These are phyloP conservation scores for Holotrichia oblita DNA, from an alignment of 1,140 invertebrate genomes.

Conservation along the genomic window DNA sequence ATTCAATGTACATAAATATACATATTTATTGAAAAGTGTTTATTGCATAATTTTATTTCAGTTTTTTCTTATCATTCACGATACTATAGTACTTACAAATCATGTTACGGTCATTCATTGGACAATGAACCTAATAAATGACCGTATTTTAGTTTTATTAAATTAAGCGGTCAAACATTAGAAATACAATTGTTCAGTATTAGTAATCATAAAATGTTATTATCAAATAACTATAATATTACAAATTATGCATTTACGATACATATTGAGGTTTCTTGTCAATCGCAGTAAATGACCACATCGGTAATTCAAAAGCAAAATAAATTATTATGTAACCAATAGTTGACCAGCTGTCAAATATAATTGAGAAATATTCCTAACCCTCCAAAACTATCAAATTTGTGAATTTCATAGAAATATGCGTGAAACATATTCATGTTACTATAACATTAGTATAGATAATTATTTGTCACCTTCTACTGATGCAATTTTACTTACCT, in stretches of 20 bases:
- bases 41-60: background rate
- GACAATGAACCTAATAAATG: conserved; percentile 3
- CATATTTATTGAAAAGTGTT: background rate
- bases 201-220: background rate
- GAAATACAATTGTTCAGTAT: background rate
- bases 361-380: background rate
- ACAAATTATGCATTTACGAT: conserved; percentile 14
- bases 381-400: background rate
- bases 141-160: no score
- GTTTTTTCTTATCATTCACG: background rate
- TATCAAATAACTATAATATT: conserved; percentile 14
- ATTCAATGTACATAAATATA: no score
- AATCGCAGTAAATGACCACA: no score
- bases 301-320: no score
- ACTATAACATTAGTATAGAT: background rate
- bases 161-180: no score
- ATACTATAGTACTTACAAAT: background rate
- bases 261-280: background rate
- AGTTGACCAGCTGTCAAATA: no score
- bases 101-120: background rate
- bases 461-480: background rate
- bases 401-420: background rate
- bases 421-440: no score
- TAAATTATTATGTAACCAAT: no score
- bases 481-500: background rate